Percentiles rank a stretch among this genome's conserved stretches.
Conservation (phyloP, 2,113 vertebrate genomes). For the Lophius piscatorius region DNA sequence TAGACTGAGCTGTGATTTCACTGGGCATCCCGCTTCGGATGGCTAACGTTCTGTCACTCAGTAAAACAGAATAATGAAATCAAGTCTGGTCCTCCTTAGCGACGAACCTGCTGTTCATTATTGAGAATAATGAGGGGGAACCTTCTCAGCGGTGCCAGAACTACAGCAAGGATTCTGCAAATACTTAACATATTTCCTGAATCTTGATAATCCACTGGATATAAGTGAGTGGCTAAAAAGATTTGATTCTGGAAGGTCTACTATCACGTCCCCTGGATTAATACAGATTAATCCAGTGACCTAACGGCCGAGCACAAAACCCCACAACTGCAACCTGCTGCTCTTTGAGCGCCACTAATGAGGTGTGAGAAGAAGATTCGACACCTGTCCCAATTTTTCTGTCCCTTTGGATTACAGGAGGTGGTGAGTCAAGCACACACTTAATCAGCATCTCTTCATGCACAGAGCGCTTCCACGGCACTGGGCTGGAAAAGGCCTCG, state of each 20-base stretch:
- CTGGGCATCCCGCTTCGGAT: conserved; percentile 50
- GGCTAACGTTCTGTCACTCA: conserved; percentile 48
- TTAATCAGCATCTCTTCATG: neutral
- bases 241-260: conserved; percentile 26
- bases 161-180: conserved; percentile 26
- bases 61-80: conserved; percentile 60
- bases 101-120: conserved; percentile 47
- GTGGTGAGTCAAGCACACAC: conserved; percentile 16
- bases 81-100: conserved; percentile 56
- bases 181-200: conserved; percentile 17
- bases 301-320: conserved; percentile 14
- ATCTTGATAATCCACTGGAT: conserved; percentile 6
- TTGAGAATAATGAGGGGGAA: conserved; percentile 10
- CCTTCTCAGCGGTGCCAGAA: conserved; percentile 11
- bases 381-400: conserved; percentile 27
- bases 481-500: conserved; percentile 12
- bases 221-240: conserved; percentile 29
- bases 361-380: conserved; percentile 35
- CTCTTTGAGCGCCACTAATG: conserved; percentile 14
- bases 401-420: conserved; percentile 12
- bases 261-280: conserved; percentile 30
- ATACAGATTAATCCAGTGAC: conserved; percentile 65
- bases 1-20: conserved; percentile 53
- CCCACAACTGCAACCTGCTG: conserved; percentile 32
- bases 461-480: neutral